Base-by-base conservation (phyloP, 2,888 invertebrate genomes). In the Lepeophtheirus nordmannii region DNA sequence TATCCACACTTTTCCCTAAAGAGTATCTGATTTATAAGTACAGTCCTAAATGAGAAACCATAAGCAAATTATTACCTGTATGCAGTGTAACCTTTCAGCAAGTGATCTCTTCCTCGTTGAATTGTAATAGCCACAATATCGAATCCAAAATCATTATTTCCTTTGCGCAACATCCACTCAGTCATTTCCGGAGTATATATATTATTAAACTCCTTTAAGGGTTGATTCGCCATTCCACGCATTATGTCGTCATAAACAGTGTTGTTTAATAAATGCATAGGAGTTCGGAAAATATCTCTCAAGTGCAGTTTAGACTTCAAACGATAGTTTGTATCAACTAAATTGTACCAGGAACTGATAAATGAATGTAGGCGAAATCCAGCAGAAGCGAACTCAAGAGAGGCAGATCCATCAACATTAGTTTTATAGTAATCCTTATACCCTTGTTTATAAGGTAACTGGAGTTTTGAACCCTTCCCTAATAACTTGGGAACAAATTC, bases 101-200 rank as follows among this genome's bases (percentile, higher is more conserved):
- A 20, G 22, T 63, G 63, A 63, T 63, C 63, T 53, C 63, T 41
- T 14, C 63, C 63, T 10, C 63, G 63, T 63, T 63, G 63, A 3
- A 63, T 22, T 10, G 41, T 63, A 20, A 63, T 46, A n/a, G 63
- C 46, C 20, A 56, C 63, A 53, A 63, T 63, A 30, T 63, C 63
- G 14, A 63, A 37, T 10, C 63, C 63, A 11, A 46, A 63, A 3
- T 62, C 40, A 3, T 63, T 56, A 17, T 56, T 53, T n/a, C 5
- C 5, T n/a, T 53, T 22, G 1, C 46, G 30, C 11, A 63, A 56
- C 23, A 63, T 20, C 46, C 46, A 63, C 37, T 63, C 63, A 1
- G 63, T 63, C 63, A 63, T 63, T 46, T 63, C 63, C 8, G 20
- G 20, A 22, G 63, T 56, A 37, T 53, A 63, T 9, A 53, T 37